A percentile compares a stretch with the other conserved stretches of the same genome.
These are phyloP conservation scores for Lampropteryx suffumata DNA, from an alignment of 2,888 invertebrate species.

Conservation along the genomic window DNA sequence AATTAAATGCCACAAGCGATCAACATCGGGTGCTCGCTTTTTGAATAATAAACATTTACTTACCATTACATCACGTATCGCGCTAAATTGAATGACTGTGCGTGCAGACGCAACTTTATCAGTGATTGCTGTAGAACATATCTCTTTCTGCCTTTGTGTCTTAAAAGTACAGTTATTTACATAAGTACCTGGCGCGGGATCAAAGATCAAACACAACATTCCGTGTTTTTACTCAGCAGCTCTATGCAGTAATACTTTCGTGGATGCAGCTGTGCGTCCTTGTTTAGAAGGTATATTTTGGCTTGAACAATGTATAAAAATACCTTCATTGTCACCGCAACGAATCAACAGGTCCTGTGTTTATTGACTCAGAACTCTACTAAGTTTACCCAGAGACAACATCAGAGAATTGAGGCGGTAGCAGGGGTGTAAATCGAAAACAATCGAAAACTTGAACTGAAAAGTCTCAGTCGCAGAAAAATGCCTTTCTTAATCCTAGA, in stretches of 20 bases:
- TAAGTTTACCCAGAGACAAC: conserved; percentile 10
- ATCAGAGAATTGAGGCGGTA: background rate
- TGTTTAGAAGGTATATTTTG: background rate
- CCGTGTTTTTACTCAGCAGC: background rate
- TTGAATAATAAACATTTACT: no score
- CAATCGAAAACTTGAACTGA: background rate
- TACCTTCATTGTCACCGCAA: background rate
- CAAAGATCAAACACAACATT: background rate
- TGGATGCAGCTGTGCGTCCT: no score
- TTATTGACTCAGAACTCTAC: conserved; percentile 20
- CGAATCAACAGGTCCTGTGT: conserved; percentile 30
- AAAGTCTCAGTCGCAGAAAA: no score
- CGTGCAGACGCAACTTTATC: no score
- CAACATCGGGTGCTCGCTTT: no score
- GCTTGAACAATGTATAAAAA: background rate
- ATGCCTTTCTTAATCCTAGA: no score
- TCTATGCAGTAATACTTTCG: no score
- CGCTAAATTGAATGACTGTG: no score
- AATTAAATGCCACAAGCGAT: no score
- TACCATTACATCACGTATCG: no score
- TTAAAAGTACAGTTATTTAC: background rate
- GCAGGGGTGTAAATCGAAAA: background rate
- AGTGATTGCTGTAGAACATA: no score
- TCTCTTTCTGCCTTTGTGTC: no score
- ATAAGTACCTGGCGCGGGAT: background rate